Percentiles rank a stretch among this genome's conserved stretches.
These are phyloP conservation scores for Lophotriccus pileatus DNA, from an alignment of 2,797 vertebrate genomes.

Conservation along the genomic window DNA sequence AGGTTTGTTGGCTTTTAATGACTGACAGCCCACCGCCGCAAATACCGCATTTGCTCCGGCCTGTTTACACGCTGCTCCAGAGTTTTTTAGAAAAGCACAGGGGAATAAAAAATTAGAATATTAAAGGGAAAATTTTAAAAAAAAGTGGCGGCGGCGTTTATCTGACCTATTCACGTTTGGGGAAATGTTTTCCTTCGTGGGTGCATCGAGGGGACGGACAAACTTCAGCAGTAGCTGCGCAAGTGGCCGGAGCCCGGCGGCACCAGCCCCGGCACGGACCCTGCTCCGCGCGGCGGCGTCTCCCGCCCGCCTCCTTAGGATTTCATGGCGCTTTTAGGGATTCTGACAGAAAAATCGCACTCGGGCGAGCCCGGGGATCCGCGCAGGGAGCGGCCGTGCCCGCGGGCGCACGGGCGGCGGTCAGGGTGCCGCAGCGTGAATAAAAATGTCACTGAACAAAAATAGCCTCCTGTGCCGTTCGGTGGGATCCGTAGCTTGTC, in stretches of 20 bases:
- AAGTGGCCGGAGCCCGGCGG: neutral
- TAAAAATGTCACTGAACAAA: accelerated
- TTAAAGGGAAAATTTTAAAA: neutral
- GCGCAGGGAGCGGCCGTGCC: neutral
- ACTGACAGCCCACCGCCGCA: constrained; percentile 67
- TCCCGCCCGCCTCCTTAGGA: neutral
- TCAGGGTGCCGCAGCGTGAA: neutral
- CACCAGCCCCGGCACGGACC: neutral
- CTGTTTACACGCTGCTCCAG: constrained; percentile 62
- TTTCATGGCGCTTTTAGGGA: neutral
- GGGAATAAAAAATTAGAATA: neutral
- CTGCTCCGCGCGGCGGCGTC: neutral
- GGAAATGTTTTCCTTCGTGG: constrained; percentile 1
- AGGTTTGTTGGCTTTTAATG: constrained; percentile 77
- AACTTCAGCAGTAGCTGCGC: neutral
- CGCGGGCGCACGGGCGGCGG: neutral
- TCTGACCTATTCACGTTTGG: constrained; percentile 41
- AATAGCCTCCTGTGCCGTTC: neutral
- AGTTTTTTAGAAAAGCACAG: constrained; percentile 41
- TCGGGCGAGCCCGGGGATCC: neutral
- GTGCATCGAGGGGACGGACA: neutral
- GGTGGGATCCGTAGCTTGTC: neutral
- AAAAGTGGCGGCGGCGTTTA: neutral
- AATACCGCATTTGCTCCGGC: constrained; percentile 51
- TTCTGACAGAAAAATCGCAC: accelerated